These are phyloP conservation scores for Isotomurus palustris DNA, from an alignment of 2,888 invertebrate species.

Conservation along the genomic window DNA sequence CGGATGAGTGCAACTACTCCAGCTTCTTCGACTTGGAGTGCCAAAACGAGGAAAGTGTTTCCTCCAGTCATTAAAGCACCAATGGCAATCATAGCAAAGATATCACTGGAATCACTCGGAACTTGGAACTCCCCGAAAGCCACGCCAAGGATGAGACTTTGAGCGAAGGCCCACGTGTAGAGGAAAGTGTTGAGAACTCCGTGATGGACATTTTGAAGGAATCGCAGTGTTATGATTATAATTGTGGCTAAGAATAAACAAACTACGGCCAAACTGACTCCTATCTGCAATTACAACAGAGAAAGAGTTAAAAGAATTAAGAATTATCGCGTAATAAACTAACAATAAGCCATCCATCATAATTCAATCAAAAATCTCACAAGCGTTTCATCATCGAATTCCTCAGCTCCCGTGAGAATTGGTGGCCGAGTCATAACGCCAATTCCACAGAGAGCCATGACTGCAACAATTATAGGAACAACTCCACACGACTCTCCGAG, in stretches of 20 bases:
- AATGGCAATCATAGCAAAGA: conserved; percentile 16
- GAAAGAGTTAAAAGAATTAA: neutral
- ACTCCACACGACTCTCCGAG: conserved; percentile 35
- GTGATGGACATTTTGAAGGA: conserved; percentile 20
- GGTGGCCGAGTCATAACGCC: conserved; percentile 37
- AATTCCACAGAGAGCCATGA: conserved; percentile 34
- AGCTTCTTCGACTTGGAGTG: conserved; percentile 83
- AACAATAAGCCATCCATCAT: neutral
- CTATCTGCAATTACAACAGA: conserved; percentile 9
- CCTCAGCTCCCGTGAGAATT: conserved; percentile 29
- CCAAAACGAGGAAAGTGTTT: conserved; percentile 73
- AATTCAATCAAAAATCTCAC: conserved; percentile 10
- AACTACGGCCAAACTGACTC: conserved; percentile 14
- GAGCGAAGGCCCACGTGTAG: conserved; percentile 15
- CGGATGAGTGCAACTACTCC: conserved; percentile 86
- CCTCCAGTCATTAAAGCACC: conserved; percentile 52
- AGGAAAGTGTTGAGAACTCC: conserved; percentile 22
- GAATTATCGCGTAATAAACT: neutral
- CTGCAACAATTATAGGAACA: conserved; percentile 27
- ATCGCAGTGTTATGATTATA: conserved; percentile 16
- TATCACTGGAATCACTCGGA: conserved; percentile 10
- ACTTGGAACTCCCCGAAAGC: conserved; percentile 9
- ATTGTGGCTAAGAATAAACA: conserved; percentile 19
- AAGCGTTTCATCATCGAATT: conserved; percentile 27
- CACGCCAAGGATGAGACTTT: conserved; percentile 10